These are phyloP conservation scores for Apostichopus parvimensis DNA, from an alignment of 35 echinoderm and acorn worm species.

Conservation along the genomic window DNA sequence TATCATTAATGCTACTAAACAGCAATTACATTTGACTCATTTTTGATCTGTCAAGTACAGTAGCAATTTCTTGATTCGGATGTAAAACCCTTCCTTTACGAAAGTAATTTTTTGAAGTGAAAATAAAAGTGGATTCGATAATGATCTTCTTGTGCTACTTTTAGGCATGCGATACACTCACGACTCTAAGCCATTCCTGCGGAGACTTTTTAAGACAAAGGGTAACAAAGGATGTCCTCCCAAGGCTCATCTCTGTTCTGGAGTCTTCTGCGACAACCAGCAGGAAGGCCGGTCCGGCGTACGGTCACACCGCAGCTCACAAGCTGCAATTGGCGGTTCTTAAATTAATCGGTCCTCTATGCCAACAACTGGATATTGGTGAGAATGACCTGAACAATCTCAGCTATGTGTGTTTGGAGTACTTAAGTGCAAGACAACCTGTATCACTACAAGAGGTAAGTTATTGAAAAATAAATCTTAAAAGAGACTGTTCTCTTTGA, in stretches of 20 bases:
- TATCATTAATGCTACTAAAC: no score
- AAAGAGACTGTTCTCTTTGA: no score
- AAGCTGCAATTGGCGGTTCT: constrained; percentile 23
- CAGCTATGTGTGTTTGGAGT: constrained; percentile 10
- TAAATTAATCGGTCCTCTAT: constrained; percentile 17
- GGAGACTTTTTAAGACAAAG: constrained; percentile 18
- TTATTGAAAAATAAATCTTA: background rate
- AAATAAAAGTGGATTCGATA: no score
- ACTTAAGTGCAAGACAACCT: constrained; percentile 18
- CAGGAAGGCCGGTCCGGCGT: constrained; percentile 33
- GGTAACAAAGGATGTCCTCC: constrained; percentile 35
- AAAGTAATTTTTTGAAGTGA: no score
- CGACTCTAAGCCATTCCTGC: constrained; percentile 12
- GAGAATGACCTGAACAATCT: constrained; percentile 34
- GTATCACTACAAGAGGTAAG: constrained; percentile 32
- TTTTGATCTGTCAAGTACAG: no score
- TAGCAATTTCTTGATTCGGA: no score
- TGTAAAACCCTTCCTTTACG: no score
- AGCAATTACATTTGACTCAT: no score
- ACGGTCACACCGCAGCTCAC: constrained; percentile 11
- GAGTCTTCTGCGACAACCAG: constrained; percentile 10
- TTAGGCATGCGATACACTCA: constrained; percentile 36
- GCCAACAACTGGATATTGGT: constrained; percentile 16
- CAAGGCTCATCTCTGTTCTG: constrained; percentile 25
- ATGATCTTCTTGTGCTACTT: background rate